Base-by-base conservation (phyloP, 2,888 invertebrate species). In the Oithona nana region DNA sequence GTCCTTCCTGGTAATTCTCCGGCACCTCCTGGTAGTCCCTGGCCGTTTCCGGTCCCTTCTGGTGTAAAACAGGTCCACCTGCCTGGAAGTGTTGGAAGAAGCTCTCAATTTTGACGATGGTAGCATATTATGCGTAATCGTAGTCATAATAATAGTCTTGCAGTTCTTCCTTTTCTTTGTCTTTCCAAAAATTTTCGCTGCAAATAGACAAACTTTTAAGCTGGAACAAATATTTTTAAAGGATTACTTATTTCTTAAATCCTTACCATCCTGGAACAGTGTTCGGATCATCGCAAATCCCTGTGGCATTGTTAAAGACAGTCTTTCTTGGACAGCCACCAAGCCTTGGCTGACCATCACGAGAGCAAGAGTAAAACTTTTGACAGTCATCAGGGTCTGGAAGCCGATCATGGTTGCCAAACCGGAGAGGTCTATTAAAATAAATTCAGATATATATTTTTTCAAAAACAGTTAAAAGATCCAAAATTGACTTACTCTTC, bases 331-430 rank as follows among this genome's bases (percentile, higher is more conserved):
- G 85, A 69, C 90, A 90, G 65, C 80, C 79, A 66, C 83, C 79
- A 30, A 84, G 77, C 26, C 89, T 78, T 0, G 89, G 89, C 51
- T 78, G 80, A 20, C 80, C 80, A 56, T 74, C 75, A 55, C 81
- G 78, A 6, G 87, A 77, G 71, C 89, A 89, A 59, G 87, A 75
- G 75, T 82, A 88, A 71, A 84, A 89, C 66, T 80, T 80, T 69
- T 85, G 83, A 64, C 68, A 68, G 61, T 67, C 67, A 16, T 62
- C 63, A 2, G 66, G 66, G 55, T 69, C 66, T 20, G 67, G 60
- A 63, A 65, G 65, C 26, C 69, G 66, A 39, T 69, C 69, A 54
- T 69, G 69, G 52, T 68, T 67, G 50, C 67, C 67, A 61, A 69
- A 69, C 20, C 66, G 52, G 26, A 68, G 66, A 16, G 65, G 66